A percentile compares a stretch with the other conserved stretches of the same genome.
Evolutionary conservation across 2,888 invertebrate genomes (phyloP).

Genomic region (Patella depressa): DNA sequence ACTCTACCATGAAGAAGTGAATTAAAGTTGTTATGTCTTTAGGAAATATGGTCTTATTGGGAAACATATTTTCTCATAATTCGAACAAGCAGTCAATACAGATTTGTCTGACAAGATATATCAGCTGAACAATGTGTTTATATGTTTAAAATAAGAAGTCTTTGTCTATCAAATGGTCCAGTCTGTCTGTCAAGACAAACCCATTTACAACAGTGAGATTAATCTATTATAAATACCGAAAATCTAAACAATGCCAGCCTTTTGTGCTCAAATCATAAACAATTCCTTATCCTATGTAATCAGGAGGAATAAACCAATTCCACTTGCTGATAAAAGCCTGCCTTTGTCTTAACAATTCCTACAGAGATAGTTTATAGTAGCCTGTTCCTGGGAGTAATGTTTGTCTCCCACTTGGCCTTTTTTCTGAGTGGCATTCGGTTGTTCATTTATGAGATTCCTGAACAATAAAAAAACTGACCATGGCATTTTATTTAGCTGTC

Average conservation of each 20-base stretch:
- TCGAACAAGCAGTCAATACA: too few relatives aligned
- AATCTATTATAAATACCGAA: constrained; percentile 4
- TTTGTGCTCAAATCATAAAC: constrained; percentile 9
- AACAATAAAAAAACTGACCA: too few relatives aligned
- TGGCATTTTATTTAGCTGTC: too few relatives aligned
- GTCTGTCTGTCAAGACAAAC: neutral
- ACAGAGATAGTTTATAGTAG: constrained; percentile 3
- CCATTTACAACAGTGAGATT: neutral
- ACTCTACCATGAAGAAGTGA: too few relatives aligned
- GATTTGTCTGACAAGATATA: too few relatives aligned
- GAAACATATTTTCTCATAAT: too few relatives aligned
- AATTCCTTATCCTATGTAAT: constrained; percentile 2
- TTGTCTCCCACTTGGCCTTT: too few relatives aligned
- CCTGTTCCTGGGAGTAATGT: neutral
- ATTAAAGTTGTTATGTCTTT: too few relatives aligned
- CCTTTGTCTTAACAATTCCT: constrained; percentile 10
- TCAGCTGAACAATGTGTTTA: too few relatives aligned
- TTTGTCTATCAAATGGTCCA: constrained; percentile 10
- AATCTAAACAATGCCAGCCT: constrained; percentile 13
- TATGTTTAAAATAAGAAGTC: neutral
- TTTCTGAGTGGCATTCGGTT: too few relatives aligned
- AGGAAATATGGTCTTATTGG: too few relatives aligned
- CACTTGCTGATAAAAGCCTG: constrained; percentile 7
- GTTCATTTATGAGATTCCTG: too few relatives aligned
- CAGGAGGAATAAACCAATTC: constrained; percentile 10